Conservation (phyloP, 1,140 invertebrate genomes). For the Conus betulinus region DNA sequence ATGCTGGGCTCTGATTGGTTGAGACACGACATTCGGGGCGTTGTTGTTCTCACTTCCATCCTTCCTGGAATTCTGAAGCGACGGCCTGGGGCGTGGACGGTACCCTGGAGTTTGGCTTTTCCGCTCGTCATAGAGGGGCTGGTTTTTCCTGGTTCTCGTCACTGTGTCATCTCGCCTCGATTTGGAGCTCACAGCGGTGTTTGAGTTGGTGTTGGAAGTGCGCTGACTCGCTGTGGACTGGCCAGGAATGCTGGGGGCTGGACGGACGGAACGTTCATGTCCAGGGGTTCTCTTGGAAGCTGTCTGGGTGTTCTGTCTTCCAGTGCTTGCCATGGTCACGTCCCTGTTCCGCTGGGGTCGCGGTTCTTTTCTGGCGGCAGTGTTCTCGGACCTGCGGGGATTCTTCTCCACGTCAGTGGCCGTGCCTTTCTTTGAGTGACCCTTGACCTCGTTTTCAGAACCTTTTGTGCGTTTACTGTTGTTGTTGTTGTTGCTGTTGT, state of each 20-base stretch:
- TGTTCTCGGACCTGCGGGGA: not conserved
- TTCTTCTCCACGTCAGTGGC: not conserved
- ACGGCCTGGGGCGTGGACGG: not conserved
- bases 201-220: not conserved
- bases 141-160: not conserved
- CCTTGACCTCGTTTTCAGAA: not conserved
- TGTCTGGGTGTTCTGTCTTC: not conserved
- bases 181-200: not conserved
- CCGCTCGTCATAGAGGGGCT: not conserved
- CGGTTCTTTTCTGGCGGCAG: not conserved
- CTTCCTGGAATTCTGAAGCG: not conserved
- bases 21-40: not conserved
- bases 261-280: not conserved
- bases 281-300: not conserved
- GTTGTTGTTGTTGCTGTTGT: too few species aligned
- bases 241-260: not conserved
- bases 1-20: not conserved
- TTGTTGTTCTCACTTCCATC: not conserved
- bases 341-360: not conserved
- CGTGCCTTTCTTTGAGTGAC: not conserved
- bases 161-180: not conserved
- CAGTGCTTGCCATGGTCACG: not conserved
- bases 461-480: not conserved
- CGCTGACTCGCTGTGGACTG: not conserved
- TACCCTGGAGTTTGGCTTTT: not conserved